phyloP scores from a whole-genome alignment of 2,113 vertebrate genomes.

The Oncorhynchus gorbuscha region DNA sequence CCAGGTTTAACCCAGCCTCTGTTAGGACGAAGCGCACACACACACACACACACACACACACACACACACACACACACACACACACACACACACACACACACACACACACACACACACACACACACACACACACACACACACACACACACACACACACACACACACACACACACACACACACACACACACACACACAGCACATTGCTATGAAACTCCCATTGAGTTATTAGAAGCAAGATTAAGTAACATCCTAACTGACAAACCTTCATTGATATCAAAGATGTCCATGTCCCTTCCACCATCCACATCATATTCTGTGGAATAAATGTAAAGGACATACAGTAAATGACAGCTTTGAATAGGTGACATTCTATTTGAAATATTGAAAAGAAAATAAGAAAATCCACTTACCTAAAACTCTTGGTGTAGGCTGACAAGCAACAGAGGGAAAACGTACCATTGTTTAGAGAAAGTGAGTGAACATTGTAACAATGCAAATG shows the following conservation, averaged over 20 bases:
- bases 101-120: conserved; percentile 8
- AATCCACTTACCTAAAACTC: conserved; percentile 45
- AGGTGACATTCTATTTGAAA: too few species aligned
- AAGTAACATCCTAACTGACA: neutral
- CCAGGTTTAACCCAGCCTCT: conserved; percentile 84
- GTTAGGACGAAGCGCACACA: conserved; percentile 35
- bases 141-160: conserved; percentile 24
- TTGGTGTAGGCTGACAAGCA: conserved; percentile 41
- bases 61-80: conserved; percentile 23
- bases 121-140: conserved; percentile 24
- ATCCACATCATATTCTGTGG: conserved; percentile 81
- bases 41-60: conserved; percentile 23
- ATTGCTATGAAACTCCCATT: too few species aligned
- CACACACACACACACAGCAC: conserved; percentile 19
- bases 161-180: conserved; percentile 27
- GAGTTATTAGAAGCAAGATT: neutral
- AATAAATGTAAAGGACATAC: conserved; percentile 29
- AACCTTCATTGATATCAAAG: conserved; percentile 93
- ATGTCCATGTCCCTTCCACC: conserved; percentile 82
- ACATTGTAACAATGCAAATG: too few species aligned
- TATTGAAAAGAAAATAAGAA: neutral
- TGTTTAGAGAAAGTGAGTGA: neutral
- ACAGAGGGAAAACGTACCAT: neutral
- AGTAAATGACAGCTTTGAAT: too few species aligned
- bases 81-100: conserved; percentile 19